Conservation (phyloP, 2,888 invertebrate species). For the Laspeyria flexula region DNA sequence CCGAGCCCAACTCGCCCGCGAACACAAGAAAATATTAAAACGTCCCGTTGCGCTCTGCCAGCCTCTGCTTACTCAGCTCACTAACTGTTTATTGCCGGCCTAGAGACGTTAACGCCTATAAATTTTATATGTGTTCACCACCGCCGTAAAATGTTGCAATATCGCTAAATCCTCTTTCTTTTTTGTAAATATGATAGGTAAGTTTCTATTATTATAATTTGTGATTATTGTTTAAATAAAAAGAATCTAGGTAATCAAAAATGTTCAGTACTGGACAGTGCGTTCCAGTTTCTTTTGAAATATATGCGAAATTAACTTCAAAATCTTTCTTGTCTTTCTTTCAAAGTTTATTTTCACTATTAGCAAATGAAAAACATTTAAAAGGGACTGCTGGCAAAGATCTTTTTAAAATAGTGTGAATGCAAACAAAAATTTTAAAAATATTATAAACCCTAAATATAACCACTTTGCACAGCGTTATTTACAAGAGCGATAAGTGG, state of each 20-base stretch:
- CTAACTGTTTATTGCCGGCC: constrained; percentile 77
- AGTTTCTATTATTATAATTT: too few species aligned
- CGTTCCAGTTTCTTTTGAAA: too few species aligned
- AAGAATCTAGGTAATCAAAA: too few species aligned
- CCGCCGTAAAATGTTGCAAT: constrained; percentile 79
- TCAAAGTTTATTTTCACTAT: too few species aligned
- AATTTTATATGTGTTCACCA: constrained; percentile 79
- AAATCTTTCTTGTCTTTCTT: too few species aligned
- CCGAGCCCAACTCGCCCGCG: constrained; percentile 39
- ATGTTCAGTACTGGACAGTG: too few species aligned
- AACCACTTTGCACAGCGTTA: background rate
- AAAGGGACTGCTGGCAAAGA: too few species aligned
- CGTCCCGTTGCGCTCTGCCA: constrained; percentile 56
- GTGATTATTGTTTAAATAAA: too few species aligned
- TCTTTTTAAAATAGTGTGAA: too few species aligned
- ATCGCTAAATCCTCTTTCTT: constrained; percentile 74
- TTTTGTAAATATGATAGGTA: constrained; percentile 55
- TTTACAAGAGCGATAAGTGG: constrained; percentile 14
- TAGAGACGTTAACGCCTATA: constrained; percentile 79
- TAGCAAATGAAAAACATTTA: too few species aligned
- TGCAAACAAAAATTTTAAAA: too few species aligned
- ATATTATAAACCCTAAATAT: background rate
- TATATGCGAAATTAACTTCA: too few species aligned
- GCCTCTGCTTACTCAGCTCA: constrained; percentile 56
- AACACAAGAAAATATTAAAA: constrained; percentile 69